Evolutionary conservation across 2,797 vertebrate genomes (phyloP).

Genomic region (Glossophaga mutica): DNA sequence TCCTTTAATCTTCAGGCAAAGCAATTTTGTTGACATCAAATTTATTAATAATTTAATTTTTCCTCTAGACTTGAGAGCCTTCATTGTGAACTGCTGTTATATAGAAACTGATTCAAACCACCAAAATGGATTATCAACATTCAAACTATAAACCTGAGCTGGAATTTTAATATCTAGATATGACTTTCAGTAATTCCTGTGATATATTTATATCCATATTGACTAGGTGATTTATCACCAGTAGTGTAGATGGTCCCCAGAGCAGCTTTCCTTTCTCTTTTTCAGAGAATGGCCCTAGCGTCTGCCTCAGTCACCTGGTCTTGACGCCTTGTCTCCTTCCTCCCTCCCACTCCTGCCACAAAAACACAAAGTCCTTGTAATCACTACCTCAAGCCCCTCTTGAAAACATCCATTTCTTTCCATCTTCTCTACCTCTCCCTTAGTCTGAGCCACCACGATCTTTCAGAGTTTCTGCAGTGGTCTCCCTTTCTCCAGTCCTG

Average conservation of each 20-base stretch:
- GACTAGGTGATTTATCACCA: not conserved
- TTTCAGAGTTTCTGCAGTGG: not conserved
- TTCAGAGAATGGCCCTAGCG: not conserved
- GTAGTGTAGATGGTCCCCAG: not conserved
- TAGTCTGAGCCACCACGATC: not conserved
- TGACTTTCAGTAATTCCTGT: not conserved
- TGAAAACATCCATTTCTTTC: not conserved
- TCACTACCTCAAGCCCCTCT: not conserved
- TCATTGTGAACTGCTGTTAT: not conserved
- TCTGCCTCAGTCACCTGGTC: not conserved
- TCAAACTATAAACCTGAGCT: not conserved
- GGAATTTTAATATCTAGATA: not conserved
- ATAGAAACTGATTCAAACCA: not conserved
- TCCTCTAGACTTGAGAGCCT: constrained; percentile 42
- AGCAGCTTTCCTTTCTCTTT: not conserved
- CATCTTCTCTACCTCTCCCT: not conserved
- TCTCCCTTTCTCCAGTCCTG: not conserved
- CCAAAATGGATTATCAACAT: not conserved
- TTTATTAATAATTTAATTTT: constrained; percentile 55
- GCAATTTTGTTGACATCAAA: constrained; percentile 6
- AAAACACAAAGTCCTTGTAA: not conserved
- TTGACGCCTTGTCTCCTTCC: not conserved
- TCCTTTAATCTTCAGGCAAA: constrained; percentile 57
- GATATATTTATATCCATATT: not conserved
- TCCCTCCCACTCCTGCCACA: not conserved